Evolutionary conservation across 2,113 vertebrate genomes (phyloP).

Genomic region (Telmatochromis sp.): DNA sequence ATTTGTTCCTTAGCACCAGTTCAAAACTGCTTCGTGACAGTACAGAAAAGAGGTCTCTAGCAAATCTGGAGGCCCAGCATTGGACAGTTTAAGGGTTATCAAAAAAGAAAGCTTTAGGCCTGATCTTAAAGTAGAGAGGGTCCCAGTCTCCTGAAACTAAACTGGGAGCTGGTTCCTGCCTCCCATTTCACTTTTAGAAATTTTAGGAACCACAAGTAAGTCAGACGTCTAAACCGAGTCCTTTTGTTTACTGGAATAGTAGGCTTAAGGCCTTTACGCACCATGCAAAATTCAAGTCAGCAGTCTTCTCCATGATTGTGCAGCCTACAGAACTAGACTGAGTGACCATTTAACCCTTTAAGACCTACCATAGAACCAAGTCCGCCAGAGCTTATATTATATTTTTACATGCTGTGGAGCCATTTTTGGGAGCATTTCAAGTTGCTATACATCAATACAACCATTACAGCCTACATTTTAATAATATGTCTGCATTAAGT

Average conservation of each 20-base stretch:
- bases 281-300: neutral
- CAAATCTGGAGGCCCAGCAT: neutral
- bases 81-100: neutral
- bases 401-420: rapidly evolving
- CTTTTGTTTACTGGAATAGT: no score
- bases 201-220: neutral
- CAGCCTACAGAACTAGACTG: neutral
- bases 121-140: neutral
- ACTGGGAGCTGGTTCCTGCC: neutral
- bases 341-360: neutral
- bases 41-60: neutral
- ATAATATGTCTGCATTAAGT: rapidly evolving
- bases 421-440: no score
- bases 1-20: neutral
- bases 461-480: rapidly evolving
- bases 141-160: neutral
- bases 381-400: no score
- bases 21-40: neutral
- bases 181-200: neutral
- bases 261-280: rapidly evolving
- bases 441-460: no score
- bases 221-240: neutral
- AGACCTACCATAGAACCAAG: no score
- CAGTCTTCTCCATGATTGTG: neutral
- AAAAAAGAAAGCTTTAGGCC: neutral